These are phyloP conservation scores for Aromia moschata DNA, from an alignment of 2,888 invertebrate genomes.

Conservation along the genomic window DNA sequence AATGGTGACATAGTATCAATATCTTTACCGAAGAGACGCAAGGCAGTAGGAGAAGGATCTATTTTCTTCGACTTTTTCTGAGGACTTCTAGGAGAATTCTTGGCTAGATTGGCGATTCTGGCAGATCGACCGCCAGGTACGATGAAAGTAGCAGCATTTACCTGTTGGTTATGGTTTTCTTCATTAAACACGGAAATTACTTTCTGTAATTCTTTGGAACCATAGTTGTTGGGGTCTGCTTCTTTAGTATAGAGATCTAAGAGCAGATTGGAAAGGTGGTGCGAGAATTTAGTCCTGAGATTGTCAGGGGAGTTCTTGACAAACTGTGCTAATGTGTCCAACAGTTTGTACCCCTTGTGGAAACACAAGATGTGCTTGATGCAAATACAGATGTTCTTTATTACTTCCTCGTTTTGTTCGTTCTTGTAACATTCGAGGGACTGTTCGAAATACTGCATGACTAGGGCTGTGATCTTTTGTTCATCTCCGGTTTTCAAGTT, in stretches of 20 bases:
- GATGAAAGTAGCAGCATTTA: slow-evolving; percentile 23
- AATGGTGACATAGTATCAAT: slow-evolving; percentile 47
- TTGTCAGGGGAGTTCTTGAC: slow-evolving; percentile 33
- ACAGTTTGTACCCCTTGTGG: slow-evolving; percentile 41
- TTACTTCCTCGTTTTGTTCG: slow-evolving; percentile 34
- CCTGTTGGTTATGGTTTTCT: slow-evolving; percentile 30
- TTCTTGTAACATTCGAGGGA: slow-evolving; percentile 34
- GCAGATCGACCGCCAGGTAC: slow-evolving; percentile 42
- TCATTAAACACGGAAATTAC: slow-evolving; percentile 31
- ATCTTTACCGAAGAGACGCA: slow-evolving; percentile 49
- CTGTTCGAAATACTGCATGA: slow-evolving; percentile 39
- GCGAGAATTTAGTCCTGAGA: slow-evolving; percentile 36
- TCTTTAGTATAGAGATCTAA: slow-evolving; percentile 38
- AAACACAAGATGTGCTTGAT: slow-evolving; percentile 42
- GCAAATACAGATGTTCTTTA: slow-evolving; percentile 43
- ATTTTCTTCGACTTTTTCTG: slow-evolving; percentile 9
- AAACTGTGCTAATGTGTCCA: slow-evolving; percentile 33
- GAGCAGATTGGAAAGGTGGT: slow-evolving; percentile 31
- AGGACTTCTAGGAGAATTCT: slow-evolving; percentile 38
- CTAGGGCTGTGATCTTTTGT: slow-evolving; percentile 33
- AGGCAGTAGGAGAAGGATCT: slow-evolving; percentile 24
- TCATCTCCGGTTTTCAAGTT: slow-evolving; percentile 37
- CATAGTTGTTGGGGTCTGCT: slow-evolving; percentile 27
- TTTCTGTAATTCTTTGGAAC: slow-evolving; percentile 35
- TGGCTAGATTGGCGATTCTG: slow-evolving; percentile 44